These are phyloP conservation scores for Piliocolobus tephrosceles DNA, from an alignment of 2,113 vertebrate species.

Conservation along the genomic window DNA sequence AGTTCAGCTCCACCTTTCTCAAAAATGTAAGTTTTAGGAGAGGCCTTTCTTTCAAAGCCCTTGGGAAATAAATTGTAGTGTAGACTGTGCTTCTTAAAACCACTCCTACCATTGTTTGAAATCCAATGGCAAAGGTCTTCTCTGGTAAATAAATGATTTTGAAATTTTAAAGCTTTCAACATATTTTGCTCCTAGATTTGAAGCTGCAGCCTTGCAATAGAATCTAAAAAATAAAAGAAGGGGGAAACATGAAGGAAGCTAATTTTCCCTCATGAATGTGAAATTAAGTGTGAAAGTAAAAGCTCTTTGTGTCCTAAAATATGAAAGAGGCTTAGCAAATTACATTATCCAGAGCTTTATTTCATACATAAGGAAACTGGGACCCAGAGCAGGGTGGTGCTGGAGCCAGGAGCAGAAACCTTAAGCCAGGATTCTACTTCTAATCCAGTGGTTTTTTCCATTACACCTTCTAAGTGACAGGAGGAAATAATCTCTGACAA, in stretches of 20 bases:
- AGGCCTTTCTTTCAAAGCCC: constrained; percentile 53
- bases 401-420: background rate
- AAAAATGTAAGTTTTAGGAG: constrained; percentile 71
- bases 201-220: background rate
- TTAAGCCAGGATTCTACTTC: background rate
- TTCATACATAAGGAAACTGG: background rate
- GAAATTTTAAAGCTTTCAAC: constrained; percentile 21
- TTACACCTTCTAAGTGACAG: background rate
- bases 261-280: background rate
- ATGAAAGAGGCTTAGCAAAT: background rate
- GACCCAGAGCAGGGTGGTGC: background rate
- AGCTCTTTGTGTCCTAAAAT: background rate
- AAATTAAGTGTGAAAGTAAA: constrained; percentile 10
- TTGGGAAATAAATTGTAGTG: constrained; percentile 63
- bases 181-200: constrained; percentile 11
- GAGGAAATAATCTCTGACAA: constrained; percentile 64
- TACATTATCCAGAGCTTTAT: background rate
- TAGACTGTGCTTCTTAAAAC: constrained; percentile 59
- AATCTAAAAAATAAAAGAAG: background rate
- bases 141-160: constrained; percentile 59
- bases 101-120: constrained; percentile 67
- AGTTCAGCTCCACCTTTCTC: constrained; percentile 65
- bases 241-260: background rate
- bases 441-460: background rate
- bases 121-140: constrained; percentile 56